Evolutionary conservation across 2,888 invertebrate genomes (phyloP).

Genomic region (Agapostemon virescens): DNA sequence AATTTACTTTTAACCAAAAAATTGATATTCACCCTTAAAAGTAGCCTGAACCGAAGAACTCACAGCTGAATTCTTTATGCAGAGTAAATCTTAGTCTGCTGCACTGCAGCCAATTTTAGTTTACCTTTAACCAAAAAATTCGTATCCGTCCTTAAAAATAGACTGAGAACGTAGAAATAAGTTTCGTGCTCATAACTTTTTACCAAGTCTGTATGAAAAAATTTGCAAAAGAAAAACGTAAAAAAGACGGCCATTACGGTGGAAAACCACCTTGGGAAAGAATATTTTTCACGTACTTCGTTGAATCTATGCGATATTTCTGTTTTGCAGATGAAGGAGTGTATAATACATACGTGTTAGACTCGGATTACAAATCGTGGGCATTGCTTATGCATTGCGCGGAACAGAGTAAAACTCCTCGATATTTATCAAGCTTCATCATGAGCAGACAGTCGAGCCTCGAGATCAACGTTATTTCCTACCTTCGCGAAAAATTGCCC

Average conservation of each 20-base stretch:
- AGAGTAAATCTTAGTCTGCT: no score
- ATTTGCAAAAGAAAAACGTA: no score
- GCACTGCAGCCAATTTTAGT: no score
- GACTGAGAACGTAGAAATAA: no score
- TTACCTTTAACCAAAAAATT: no score
- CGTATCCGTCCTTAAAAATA: not conserved
- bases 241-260: not conserved
- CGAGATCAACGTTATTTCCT: slow-evolving; percentile 87
- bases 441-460: slow-evolving; percentile 85
- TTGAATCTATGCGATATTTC: not conserved
- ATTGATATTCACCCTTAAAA: no score
- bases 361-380: slow-evolving; percentile 92
- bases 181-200: no score
- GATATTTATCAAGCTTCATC: slow-evolving; percentile 91
- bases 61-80: no score
- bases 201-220: not conserved
- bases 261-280: not conserved
- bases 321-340: slow-evolving; percentile 88
- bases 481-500: slow-evolving; percentile 88
- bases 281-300: not conserved
- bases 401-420: slow-evolving; percentile 88
- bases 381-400: slow-evolving; percentile 92
- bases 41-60: no score
- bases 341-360: slow-evolving; percentile 93
- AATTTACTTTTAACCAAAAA: no score